These are phyloP conservation scores for Coenonympha arcania DNA, from an alignment of 2,888 invertebrate species.

Conservation along the genomic window DNA sequence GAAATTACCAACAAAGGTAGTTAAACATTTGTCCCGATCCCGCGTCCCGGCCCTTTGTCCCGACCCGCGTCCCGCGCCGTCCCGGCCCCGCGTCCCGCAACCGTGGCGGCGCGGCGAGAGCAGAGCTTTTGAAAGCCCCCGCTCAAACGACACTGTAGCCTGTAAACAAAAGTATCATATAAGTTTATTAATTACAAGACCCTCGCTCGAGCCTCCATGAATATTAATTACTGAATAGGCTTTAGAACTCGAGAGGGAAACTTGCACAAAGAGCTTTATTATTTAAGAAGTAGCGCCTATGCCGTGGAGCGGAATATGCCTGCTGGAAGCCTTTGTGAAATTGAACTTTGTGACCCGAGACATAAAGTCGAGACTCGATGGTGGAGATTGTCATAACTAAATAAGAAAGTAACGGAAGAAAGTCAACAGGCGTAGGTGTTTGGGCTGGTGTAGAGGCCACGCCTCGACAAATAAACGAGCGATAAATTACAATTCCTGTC, in stretches of 20 bases:
- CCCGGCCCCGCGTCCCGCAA: too few relatives aligned
- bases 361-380: conserved; percentile 38
- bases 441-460: conserved; percentile 57
- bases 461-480: conserved; percentile 52
- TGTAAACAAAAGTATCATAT: conserved; percentile 74
- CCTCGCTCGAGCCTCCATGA: conserved; percentile 71
- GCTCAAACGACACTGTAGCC: conserved; percentile 60
- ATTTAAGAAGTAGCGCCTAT: conserved; percentile 69
- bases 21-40: conserved; percentile 15
- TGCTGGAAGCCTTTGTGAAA: conserved; percentile 22
- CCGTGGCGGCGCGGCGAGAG: conserved; percentile 11
- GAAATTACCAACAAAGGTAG: conserved; percentile 14
- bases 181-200: conserved; percentile 75
- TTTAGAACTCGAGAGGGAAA: conserved; percentile 74
- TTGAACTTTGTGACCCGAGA: conserved; percentile 33
- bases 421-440: conserved; percentile 71
- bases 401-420: conserved; percentile 73
- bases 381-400: conserved; percentile 60
- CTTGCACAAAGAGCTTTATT: conserved; percentile 75
- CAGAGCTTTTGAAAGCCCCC: conserved; percentile 28
- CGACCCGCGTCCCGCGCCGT: too few relatives aligned
- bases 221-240: conserved; percentile 75
- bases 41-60: too few relatives aligned
- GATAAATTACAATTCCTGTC: conserved; percentile 26
- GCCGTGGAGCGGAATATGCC: conserved; percentile 67